phyloP scores from a whole-genome alignment of 2,113 vertebrate genomes.

The Panthera uncia region DNA sequence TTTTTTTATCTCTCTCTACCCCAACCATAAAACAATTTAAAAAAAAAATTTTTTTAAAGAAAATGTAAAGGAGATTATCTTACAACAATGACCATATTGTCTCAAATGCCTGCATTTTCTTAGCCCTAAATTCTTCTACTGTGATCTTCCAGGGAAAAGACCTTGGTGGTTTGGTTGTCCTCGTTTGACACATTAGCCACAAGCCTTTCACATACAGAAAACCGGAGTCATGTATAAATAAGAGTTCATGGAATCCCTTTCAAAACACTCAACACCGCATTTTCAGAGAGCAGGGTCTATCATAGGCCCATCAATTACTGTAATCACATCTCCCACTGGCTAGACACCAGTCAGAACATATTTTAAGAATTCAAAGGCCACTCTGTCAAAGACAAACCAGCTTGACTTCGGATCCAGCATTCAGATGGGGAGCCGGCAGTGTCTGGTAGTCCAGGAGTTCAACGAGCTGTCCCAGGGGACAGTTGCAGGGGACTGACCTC shows the following conservation, averaged over 20 bases:
- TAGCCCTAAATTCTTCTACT: slow-evolving; percentile 2
- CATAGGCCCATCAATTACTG: not conserved
- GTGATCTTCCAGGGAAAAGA: slow-evolving; percentile 25
- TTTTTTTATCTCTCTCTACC: not conserved
- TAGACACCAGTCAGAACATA: slow-evolving; percentile 24
- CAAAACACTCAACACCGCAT: not conserved
- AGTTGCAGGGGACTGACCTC: not conserved
- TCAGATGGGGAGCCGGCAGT: not conserved
- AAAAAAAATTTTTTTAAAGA: not conserved
- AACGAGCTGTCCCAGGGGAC: not conserved
- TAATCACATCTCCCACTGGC: slow-evolving; percentile 43
- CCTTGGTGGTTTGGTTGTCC: slow-evolving; percentile 1
- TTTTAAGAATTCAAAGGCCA: slow-evolving; percentile 56
- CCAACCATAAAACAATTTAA: not conserved
- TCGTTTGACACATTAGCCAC: slow-evolving; percentile 47
- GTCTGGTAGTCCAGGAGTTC: not conserved
- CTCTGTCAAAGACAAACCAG: not conserved
- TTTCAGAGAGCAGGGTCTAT: slow-evolving; percentile 34
- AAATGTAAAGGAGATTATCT: not conserved
- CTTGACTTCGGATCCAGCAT: not conserved
- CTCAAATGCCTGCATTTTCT: not conserved
- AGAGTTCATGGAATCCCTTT: not conserved
- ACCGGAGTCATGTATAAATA: not conserved
- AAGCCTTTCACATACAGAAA: slow-evolving; percentile 43
- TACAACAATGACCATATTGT: not conserved